Evolutionary conservation across 2,797 vertebrate species (phyloP), one percentile per base, ranked within the genome.

Genomic region (Gambusia yucatana): DNA sequence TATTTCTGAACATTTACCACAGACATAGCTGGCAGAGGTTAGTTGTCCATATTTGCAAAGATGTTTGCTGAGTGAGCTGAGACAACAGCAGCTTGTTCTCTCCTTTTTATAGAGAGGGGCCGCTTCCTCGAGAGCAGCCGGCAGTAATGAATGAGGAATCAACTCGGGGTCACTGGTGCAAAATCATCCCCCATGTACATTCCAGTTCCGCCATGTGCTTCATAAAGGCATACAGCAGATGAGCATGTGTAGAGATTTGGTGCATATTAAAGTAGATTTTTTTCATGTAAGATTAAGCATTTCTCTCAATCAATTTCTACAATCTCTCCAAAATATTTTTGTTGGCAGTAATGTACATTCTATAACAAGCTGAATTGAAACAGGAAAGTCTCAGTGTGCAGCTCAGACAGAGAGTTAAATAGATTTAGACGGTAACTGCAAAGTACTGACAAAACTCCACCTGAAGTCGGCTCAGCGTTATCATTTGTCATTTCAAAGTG

Each of bases 41-140:
- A 87, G 91, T 88, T 90, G 82, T 84, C 81, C 84, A 81, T 83
- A 86, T 93, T 88, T 87, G 90, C 87, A 88, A 92, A 91, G 89
- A 94, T 80, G 89, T 91, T 91, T 91, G 90, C 82, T 83, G 82
- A 94, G 85, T 91, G 92, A 94, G 80, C 89, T 78, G 79, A 89
- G 90, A 96, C 94, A 96, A 94, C 92, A 33, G 90, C 33, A 88
- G 82, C 91, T 93, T 95, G 93, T 94, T 93, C 83, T 92, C 30
- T 76, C 78, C 83, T 87, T 94, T 70, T 91, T 91, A 84, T 93
- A 85, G 63, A 80, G 73, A 57, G 39, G 87, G 87, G 79, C 76
- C 76, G 79, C 84, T 89, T 92, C 87, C 82, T 89, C 88, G 82
- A 87, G 83, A 93, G 93, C 88, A 79, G 90, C 82, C 85, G 86